phyloP scores from a whole-genome alignment of 2,888 invertebrate species.

The Chaetoderma sp. region DNA sequence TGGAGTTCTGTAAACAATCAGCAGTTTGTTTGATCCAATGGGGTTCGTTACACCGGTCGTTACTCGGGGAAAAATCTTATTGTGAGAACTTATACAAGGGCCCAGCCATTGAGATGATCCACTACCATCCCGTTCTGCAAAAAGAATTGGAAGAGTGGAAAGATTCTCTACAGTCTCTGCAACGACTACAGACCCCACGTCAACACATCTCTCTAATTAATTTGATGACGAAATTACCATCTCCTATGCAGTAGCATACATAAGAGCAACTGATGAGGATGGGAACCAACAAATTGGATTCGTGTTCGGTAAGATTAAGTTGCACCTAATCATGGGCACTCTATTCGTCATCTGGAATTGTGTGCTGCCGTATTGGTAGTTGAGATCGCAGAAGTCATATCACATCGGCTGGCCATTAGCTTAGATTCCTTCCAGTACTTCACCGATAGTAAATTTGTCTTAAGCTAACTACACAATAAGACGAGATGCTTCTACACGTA shows the following conservation, averaged over 20 bases:
- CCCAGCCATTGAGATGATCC: too few species aligned
- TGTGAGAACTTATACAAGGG: too few species aligned
- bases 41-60: not conserved
- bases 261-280: conserved; percentile 1
- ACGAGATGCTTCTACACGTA: conserved; percentile 22
- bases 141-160: too few species aligned
- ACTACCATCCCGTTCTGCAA: too few species aligned
- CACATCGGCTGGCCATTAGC: conserved; percentile 1
- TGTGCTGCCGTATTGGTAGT: conserved; percentile 28
- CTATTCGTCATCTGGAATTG: conserved; percentile 29
- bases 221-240: too few species aligned
- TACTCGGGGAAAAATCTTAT: not conserved
- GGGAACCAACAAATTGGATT: conserved; percentile 3
- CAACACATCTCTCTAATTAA: too few species aligned
- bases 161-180: too few species aligned
- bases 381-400: conserved; percentile 8
- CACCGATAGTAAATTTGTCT: conserved; percentile 21
- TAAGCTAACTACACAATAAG: conserved; percentile 22
- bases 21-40: not conserved
- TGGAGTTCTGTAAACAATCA: not conserved
- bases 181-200: too few species aligned
- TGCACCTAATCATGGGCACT: conserved; percentile 20
- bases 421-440: conserved; percentile 8
- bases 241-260: conserved; percentile 10
- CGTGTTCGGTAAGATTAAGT: conserved; percentile 21